phyloP scores from a whole-genome alignment of 2,888 invertebrate genomes.

The Ormia ochracea region DNA sequence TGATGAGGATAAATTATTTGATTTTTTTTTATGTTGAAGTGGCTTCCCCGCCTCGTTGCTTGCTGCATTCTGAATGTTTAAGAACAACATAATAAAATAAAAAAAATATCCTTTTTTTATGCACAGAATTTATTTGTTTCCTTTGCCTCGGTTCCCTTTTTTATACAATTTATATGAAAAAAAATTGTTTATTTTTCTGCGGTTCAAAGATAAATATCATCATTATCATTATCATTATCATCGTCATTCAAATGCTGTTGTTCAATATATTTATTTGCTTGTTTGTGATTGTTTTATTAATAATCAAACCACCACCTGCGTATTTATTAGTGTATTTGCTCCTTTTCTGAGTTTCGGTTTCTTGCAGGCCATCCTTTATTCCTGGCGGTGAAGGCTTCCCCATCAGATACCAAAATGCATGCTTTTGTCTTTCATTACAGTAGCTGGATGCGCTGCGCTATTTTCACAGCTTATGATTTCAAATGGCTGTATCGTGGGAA shows the following conservation, averaged over 20 bases:
- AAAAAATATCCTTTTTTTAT: constrained; percentile 42
- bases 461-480: constrained; percentile 29
- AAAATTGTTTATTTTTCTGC: constrained; percentile 58
- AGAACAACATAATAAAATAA: constrained; percentile 23
- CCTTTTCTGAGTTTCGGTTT: constrained; percentile 8
- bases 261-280: constrained; percentile 9
- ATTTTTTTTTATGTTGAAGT: constrained; percentile 4
- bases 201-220: constrained; percentile 65
- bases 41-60: constrained; percentile 2
- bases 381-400: background rate
- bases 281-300: constrained; percentile 40
- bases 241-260: background rate
- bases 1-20: background rate
- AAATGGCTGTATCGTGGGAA: constrained; percentile 51
- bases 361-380: background rate
- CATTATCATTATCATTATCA: constrained; percentile 4
- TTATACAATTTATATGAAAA: constrained; percentile 17
- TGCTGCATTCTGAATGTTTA: background rate
- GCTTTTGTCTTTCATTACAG: background rate
- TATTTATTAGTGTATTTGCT: constrained; percentile 41
- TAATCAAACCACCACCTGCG: constrained; percentile 52
- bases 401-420: background rate
- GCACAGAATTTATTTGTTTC: constrained; percentile 33
- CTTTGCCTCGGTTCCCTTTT: constrained; percentile 34
- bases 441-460: background rate